Conservation (phyloP, 1,140 invertebrate genomes). For the Cryptotermes secundus region DNA sequence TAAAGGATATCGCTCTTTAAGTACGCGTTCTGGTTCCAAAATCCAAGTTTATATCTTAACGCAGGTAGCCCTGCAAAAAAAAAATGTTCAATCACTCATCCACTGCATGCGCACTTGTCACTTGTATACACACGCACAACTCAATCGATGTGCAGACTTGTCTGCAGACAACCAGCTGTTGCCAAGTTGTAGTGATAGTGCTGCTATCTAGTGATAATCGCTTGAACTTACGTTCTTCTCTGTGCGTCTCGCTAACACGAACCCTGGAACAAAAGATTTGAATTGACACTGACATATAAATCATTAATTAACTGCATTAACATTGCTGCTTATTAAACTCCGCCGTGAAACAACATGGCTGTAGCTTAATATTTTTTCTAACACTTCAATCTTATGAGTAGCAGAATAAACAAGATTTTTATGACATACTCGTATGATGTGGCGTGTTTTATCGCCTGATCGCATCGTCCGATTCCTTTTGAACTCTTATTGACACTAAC, state of each 20-base stretch:
- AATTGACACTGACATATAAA: too few species aligned
- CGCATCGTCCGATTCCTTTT: too few species aligned
- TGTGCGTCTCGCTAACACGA: background rate
- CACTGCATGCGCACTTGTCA: background rate
- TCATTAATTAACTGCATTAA: too few species aligned
- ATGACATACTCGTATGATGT: too few species aligned
- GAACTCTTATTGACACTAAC: too few species aligned
- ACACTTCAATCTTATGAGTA: too few species aligned
- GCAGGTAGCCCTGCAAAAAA: background rate
- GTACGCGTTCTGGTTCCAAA: background rate
- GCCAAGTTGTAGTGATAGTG: background rate
- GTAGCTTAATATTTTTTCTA: too few species aligned
- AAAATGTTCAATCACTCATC: background rate
- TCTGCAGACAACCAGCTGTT: constrained; percentile 1
- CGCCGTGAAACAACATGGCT: too few species aligned
- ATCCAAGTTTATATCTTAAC: background rate
- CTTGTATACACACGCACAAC: background rate
- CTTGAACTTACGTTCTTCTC: background rate
- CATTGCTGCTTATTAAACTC: too few species aligned
- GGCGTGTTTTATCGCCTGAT: too few species aligned
- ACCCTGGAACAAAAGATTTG: background rate
- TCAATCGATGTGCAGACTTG: background rate
- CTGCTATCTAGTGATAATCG: background rate
- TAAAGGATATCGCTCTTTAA: background rate
- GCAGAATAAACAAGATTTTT: too few species aligned